Evolutionary conservation across 2,113 vertebrate species (phyloP).

Genomic region (Sialia sialis): DNA sequence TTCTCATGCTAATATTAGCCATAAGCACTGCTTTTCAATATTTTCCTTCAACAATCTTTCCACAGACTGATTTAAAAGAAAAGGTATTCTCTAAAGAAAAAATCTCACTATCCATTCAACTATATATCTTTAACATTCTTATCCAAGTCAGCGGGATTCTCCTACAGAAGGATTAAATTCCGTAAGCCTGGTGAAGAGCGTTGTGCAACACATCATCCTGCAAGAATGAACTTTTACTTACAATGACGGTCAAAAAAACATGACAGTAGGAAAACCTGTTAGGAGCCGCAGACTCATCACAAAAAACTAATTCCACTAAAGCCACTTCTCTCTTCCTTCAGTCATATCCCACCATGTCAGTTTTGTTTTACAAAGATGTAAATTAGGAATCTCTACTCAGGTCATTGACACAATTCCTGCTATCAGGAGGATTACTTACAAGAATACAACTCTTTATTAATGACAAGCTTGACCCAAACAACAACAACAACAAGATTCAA

Average conservation of each 20-base stretch:
- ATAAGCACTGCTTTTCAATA: not conserved
- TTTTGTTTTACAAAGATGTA: not conserved
- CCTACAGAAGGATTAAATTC: not conserved
- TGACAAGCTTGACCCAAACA: not conserved
- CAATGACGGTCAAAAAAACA: not conserved
- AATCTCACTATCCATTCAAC: not conserved
- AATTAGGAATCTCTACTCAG: not conserved
- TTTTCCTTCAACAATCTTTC: not conserved
- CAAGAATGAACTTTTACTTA: not conserved
- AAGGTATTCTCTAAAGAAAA: not conserved
- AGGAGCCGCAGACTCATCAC: not conserved
- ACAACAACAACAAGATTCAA: not conserved
- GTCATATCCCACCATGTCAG: fast-evolving
- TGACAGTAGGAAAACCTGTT: not conserved
- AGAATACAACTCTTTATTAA: not conserved
- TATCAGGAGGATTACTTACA: not conserved
- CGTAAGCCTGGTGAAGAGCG: not conserved
- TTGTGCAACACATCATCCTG: not conserved
- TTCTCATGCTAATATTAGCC: not conserved
- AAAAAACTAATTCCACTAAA: not conserved
- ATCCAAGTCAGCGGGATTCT: not conserved
- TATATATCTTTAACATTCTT: not conserved
- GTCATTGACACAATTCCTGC: not conserved
- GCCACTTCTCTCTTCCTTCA: not conserved
- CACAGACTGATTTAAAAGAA: not conserved